Base-by-base conservation (phyloP, 2,113 vertebrate species). In the Anolis carolinensis region DNA sequence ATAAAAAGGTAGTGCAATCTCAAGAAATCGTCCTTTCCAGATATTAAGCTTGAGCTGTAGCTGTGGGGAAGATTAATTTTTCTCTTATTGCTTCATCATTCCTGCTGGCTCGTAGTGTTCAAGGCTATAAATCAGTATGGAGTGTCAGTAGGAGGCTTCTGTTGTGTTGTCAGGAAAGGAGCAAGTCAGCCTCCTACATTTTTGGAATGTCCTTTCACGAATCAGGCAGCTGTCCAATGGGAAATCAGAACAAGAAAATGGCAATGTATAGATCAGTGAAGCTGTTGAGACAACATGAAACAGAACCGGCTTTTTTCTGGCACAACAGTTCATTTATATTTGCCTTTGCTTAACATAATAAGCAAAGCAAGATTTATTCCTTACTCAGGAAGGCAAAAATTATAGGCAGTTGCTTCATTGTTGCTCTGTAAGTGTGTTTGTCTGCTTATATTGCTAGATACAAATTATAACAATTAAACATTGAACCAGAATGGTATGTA, bases 111-210 rank as follows among this genome's bases (percentile, higher is more conserved):
- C 71, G 75, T 39, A n/a, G 55, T 74, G 36, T 65, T 86, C 55
- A n/a, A 75, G 67, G 78, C 32, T 62, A 76, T 62, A 77, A 71
- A 23, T 7, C 87, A 55, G 18, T 6, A 67, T 36, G 34, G 52
- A 62, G 83, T 77, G 70, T 7, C 25, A 92, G 39, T 50, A 68
- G 68, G 74, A 87, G 27, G 11, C 6, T 72, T 70, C 89, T 71
- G 48, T 16, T n/a, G 0, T 73, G 79, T n/a, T 87, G 88, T 74
- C 21, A 27, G 44, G 75, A 62, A 84, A 72, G 7, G 5, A 44
- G 30, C 70, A 86, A 79, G 86, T 71, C 85, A 59, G 5, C 44
- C 59, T 87, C 79, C 78, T 11, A 10, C 65, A 67, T 34, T 50
- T 44, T 48, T 81, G 59, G 21, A 87, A 68, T 48, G 30, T 55